Percentiles rank a stretch among this genome's conserved stretches.
Conservation (phyloP, 2,888 invertebrate species). For the Aphelenchoides bicaudatus region DNA sequence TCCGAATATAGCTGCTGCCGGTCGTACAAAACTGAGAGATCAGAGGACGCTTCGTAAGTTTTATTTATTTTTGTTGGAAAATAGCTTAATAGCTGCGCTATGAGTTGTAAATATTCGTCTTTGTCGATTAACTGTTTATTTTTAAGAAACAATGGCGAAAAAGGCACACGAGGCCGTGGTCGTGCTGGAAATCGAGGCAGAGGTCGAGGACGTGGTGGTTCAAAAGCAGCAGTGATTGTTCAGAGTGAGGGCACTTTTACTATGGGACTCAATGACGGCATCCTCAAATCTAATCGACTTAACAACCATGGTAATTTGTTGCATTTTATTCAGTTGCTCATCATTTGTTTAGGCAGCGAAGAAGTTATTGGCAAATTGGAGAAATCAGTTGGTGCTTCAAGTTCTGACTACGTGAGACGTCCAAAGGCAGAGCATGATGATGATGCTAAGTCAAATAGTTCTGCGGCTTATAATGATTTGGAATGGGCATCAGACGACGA, state of each 20-base stretch:
- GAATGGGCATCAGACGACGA: conserved; percentile 9
- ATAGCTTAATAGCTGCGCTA: background rate
- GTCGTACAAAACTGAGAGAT: too few relatives aligned
- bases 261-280: background rate
- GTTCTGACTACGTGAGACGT: background rate
- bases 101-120: background rate
- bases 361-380: conserved; percentile 5
- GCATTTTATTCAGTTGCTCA: background rate
- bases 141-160: background rate
- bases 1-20: conserved; percentile 5
- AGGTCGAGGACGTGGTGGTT: conserved; percentile 8
- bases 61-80: background rate
- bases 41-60: too few relatives aligned
- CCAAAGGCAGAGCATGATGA: background rate
- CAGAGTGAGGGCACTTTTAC: conserved; percentile 5
- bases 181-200: background rate
- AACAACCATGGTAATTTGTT: background rate
- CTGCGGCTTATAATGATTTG: background rate
- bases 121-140: background rate
- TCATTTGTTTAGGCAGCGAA: background rate
- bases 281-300: background rate
- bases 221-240: background rate
- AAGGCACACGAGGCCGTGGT: background rate
- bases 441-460: background rate
- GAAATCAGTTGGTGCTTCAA: background rate